Conservation (phyloP, 2,113 vertebrate species). For the Chionis minor region DNA sequence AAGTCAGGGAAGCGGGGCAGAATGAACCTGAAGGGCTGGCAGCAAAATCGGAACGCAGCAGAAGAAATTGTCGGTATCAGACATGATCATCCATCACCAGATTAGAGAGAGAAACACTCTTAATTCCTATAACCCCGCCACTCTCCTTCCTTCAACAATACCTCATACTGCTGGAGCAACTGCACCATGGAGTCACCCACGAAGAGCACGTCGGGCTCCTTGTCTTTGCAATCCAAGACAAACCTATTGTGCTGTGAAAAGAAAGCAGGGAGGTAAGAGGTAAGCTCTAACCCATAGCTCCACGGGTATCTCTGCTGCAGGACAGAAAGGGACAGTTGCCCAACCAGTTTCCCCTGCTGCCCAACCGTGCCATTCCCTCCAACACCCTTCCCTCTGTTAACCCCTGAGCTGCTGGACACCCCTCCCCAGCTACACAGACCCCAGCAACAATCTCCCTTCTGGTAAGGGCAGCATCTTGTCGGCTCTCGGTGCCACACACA, state of each 20-base stretch:
- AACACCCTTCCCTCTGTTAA: background rate
- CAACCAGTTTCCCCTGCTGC: background rate
- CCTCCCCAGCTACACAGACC: no score
- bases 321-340: background rate
- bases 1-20: background rate
- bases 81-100: accelerated
- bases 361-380: background rate
- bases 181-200: slow-evolving; percentile 98
- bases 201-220: slow-evolving; percentile 89
- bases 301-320: background rate
- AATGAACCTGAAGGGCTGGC: accelerated
- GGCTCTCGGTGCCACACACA: accelerated
- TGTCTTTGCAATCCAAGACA: slow-evolving; percentile 85
- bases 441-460: accelerated
- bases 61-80: accelerated
- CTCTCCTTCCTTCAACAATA: background rate
- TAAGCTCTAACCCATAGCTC: background rate
- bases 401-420: background rate
- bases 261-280: background rate
- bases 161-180: slow-evolving; percentile 93
- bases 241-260: slow-evolving; percentile 79
- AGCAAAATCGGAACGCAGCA: accelerated
- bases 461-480: background rate
- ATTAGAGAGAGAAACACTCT: no score
- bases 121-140: accelerated